A percentile compares a stretch with the other conserved stretches of the same genome.
phyloP scores from a whole-genome alignment of 2,797 vertebrate species.

The Staurois parvus region DNA sequence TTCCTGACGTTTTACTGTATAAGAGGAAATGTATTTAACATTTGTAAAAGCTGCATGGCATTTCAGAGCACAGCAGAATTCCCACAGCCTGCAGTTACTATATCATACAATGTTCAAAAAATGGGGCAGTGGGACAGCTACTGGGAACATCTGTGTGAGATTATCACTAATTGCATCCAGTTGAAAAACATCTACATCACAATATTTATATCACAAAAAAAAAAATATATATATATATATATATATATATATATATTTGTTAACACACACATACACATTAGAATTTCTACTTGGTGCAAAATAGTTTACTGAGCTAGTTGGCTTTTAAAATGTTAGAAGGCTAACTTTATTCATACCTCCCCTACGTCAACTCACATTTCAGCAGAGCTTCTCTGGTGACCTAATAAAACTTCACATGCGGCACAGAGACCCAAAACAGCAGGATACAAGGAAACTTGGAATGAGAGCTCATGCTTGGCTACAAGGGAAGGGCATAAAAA shows the following conservation, averaged over 20 bases:
- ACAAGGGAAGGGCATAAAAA: neutral
- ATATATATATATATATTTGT: too few species aligned
- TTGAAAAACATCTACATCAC: neutral
- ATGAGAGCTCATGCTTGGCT: neutral
- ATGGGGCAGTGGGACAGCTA: neutral
- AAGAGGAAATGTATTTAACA: neutral
- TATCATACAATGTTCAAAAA: neutral
- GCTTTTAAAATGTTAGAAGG: neutral
- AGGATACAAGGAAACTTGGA: neutral
- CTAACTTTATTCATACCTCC: neutral
- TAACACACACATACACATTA: too few species aligned
- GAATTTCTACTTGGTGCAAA: too few species aligned
- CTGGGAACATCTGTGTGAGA: slow-evolving; percentile 28
- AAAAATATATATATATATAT: too few species aligned
- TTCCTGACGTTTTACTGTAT: too few species aligned
- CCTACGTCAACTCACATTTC: neutral
- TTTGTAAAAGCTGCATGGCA: neutral
- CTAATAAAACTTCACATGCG: neutral
- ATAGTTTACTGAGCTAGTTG: too few species aligned
- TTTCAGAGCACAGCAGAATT: slow-evolving; percentile 7
- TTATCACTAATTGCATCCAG: slow-evolving; percentile 13
- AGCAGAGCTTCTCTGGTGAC: neutral
- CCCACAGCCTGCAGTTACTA: neutral
- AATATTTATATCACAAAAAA: too few species aligned
- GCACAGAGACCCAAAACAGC: neutral